Base-by-base conservation (phyloP, 2,113 vertebrate genomes). In the Microtus pennsylvanicus region DNA sequence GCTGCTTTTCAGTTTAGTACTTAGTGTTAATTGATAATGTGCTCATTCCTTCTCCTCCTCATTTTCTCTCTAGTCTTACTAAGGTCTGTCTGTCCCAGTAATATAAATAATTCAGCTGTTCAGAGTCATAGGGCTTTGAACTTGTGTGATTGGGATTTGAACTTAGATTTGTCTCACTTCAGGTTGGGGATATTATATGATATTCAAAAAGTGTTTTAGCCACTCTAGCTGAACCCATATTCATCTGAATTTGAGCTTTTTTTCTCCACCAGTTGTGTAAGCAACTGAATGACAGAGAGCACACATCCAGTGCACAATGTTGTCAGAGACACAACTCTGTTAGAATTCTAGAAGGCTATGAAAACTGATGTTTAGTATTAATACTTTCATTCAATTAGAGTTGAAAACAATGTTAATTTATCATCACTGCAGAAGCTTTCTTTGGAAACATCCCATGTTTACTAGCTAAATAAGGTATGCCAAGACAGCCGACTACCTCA, bases 371-470 rank as follows among this genome's bases (percentile, higher is more conserved):
- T 75, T 92, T 22, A 28, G 26, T 75, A 11, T 38, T 93, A 33
- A 91, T 30, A 28, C 9, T 83, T 78, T 77, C 67, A 88, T 80
- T 87, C 16, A 69, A 1, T 28, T 55, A 61, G 14, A 80, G 16
- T 85, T 87, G 26, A 42, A 90, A 75, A 75, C 80, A 90, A 93
- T 88, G 52, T 2, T 7, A 86, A 14, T 86, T 75, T 11, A 33
- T 94, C 72, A 11, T 76, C 4, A 81, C 65, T 78, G 33, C 14
- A 26, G n/a, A 89, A 58, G 38, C 0, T 78, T 65, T 72, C 72
- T 72, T 93, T 92, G 50, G 24, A 47, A 94, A 75, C 17, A 19
- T 61, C 58, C 91, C 11, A 7, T 61, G 67, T 97, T 69, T 72
- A 61, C 74, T 75, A 52, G 6, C 21, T 58, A 47, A 82, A 19